Conservation (phyloP, 2,797 vertebrate species). For the Sebastes hubbsi region DNA sequence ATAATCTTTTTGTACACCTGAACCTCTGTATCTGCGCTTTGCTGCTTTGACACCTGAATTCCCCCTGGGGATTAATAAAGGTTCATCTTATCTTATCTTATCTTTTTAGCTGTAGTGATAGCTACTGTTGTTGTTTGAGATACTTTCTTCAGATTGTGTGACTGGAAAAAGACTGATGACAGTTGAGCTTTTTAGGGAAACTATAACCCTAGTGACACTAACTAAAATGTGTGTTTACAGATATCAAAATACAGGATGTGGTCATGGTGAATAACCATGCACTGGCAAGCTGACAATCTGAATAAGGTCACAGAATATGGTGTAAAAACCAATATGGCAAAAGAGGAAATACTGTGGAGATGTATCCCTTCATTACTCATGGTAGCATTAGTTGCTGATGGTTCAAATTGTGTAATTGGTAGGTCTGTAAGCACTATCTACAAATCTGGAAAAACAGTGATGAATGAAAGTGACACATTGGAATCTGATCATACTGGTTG, state of each 20-base stretch:
- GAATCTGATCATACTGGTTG: background rate
- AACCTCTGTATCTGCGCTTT: too few relatives aligned
- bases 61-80: too few relatives aligned
- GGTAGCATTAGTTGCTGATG: background rate
- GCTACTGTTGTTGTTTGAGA: background rate
- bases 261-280: too few relatives aligned
- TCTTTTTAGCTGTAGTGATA: too few relatives aligned
- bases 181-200: accelerated
- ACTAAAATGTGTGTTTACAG: background rate
- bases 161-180: background rate
- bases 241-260: too few relatives aligned
- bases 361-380: background rate
- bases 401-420: background rate
- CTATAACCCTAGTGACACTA: background rate
- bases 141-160: background rate
- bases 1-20: too few relatives aligned
- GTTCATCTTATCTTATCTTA: too few relatives aligned
- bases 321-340: background rate
- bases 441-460: background rate
- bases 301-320: background rate
- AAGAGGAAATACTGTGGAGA: too few relatives aligned
- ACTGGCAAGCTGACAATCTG: background rate
- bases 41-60: too few relatives aligned
- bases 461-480: background rate
- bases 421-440: background rate